Evolutionary conservation across 2,113 vertebrate genomes (phyloP), one percentile per base, ranked within the genome.

Genomic region (Silurus meridionalis): DNA sequence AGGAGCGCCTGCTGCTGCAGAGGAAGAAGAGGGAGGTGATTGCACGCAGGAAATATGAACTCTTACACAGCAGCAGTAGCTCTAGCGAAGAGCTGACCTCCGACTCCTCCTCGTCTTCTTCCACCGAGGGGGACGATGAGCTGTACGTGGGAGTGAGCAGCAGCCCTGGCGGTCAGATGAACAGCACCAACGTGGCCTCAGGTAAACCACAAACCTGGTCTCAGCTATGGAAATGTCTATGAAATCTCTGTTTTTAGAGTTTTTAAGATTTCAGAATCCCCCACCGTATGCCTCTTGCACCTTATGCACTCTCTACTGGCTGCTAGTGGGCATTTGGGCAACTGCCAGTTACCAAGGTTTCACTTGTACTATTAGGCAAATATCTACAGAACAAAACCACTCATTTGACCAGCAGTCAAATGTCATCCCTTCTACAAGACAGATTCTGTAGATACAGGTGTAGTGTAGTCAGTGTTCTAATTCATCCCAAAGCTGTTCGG

Each of bases 41-140:
- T 67, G 97, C 97, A 67, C 94, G 96, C 53, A 95, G 96, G 79
- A 99, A 99, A 87, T 98, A 98, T 0, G 97, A 97, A 15, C 92
- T 99, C 8, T 94, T 99, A 0, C 96, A 97, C 88, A 99, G 97
- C 92, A 98, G 97, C n/a, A 99, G 97, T 93, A 99, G 97, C 91
- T 98, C 98, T 86, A 99, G 97, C 50, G 97, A 97, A 13, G 98
- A 98, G 90, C 95, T 98, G 87, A 98, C 95, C 80, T 96, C 95
- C 11, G 97, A 97, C 53, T 97, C 97, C 28, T 97, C 98, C 67
- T 97, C 98, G 52, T 96, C 96, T 66, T 97, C 97, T 3, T 97
- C 97, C 50, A 97, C 97, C 0, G 97, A 99, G 91, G 98, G 94
- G 61, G 98, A 99, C 69, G 97, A 98, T 87, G 97, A 98, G 90